Base-by-base conservation (phyloP, 2,888 invertebrate species). In the Tenthredo distinguenda region DNA sequence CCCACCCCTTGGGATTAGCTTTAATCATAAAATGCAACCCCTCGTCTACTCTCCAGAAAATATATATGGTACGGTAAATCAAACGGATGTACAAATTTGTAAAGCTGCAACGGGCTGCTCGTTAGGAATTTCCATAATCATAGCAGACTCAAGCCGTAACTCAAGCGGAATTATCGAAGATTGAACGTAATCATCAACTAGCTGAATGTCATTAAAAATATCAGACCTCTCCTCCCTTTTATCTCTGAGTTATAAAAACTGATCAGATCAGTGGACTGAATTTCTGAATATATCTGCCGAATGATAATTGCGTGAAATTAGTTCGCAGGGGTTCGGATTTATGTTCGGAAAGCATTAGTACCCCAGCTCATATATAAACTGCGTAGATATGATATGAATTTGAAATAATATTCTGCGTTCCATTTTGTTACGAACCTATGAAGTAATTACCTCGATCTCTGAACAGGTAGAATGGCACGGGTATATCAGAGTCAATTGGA, bases 11-110 rank as follows among this genome's bases (percentile, higher is more conserved):
- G 79, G 37, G n/a, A 62, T 62, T 26, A 18, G 81, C 58, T 81
- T 62, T 58, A 58, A 81, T 81, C 21, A 37, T 62, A 81, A 58
- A 81, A 62, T 81, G 34, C n/a, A 58, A 15, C 21, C 40, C 37
- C 26, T n/a, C 37, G 58, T 15, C 81, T 21, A 50, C 21, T 50
- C 58, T 37, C 40, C 34, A n/a, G 34, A 15, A 34, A 10, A 55
- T 55, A n/a, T 50, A 9, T 50, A 9, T 26, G 34, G 50, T 77
- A 77, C 55, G 10, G 55, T 77, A 10, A 77, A 77, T 77, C 77
- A 31, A 31, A 55, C 15, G 3, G 31, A 77, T 55, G 26, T 55
- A 34, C 26, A 37, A 7, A 34, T 55, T 31, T 55, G 12, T 26
- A n/a, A 31, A 77, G 55, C n/a, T 55, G 55, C 18, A 50, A 34